Evolutionary conservation across 2,113 vertebrate genomes (phyloP).

Genomic region (Leuciscus idus): DNA sequence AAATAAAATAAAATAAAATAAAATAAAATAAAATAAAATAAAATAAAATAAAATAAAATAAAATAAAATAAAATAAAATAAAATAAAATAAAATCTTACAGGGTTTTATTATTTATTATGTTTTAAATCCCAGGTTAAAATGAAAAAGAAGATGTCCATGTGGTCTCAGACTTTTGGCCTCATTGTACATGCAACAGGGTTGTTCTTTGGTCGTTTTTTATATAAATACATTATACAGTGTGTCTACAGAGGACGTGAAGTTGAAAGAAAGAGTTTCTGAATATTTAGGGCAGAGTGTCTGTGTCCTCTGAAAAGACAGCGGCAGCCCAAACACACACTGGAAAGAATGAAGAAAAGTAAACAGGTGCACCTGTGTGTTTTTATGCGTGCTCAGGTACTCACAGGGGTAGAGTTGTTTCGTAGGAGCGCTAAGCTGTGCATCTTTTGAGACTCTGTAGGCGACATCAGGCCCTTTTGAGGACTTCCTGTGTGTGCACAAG

Average conservation of each 20-base stretch:
- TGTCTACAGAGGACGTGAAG: not conserved
- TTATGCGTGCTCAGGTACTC: constrained; percentile 58
- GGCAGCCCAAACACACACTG: constrained; percentile 14
- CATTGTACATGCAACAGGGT: not conserved
- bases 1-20: not conserved
- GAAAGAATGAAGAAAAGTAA: not conserved
- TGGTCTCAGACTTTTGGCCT: too few relatives aligned
- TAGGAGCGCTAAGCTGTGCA: constrained; percentile 94
- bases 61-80: too few relatives aligned
- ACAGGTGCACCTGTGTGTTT: not conserved
- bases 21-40: not conserved
- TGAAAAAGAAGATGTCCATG: not conserved
- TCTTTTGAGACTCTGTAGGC: constrained; percentile 92
- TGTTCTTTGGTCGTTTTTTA: not conserved
- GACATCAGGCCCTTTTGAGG: constrained; percentile 89
- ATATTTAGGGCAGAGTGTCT: not conserved
- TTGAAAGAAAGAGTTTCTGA: not conserved
- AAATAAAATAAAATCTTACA: not conserved
- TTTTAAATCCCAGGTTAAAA: not conserved
- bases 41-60: too few relatives aligned
- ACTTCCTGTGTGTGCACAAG: constrained; percentile 86
- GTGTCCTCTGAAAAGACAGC: not conserved
- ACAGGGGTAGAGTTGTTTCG: constrained; percentile 92
- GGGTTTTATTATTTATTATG: too few relatives aligned
- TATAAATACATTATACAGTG: not conserved